Conservation (phyloP, 2,797 vertebrate genomes). For the Sebastolobus alascanus region DNA sequence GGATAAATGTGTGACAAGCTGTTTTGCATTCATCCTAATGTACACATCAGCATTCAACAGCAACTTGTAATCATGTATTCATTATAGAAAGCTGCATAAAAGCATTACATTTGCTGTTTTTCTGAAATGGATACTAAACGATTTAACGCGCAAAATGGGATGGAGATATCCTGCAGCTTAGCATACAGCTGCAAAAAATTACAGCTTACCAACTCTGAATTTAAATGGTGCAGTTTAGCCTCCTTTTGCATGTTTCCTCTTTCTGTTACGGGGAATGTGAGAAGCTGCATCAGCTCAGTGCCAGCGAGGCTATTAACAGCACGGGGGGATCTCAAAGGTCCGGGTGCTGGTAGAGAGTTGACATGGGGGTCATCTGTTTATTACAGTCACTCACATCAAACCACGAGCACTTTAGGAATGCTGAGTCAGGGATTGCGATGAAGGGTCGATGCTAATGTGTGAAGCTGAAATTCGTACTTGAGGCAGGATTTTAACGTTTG, state of each 20-base stretch:
- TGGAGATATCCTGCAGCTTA: conserved; percentile 52
- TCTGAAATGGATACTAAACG: conserved; percentile 31
- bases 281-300: conserved; percentile 47
- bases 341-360: neutral
- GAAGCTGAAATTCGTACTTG: conserved; percentile 6
- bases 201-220: conserved; percentile 41
- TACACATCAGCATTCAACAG: conserved; percentile 33
- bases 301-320: conserved; percentile 56
- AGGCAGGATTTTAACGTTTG: conserved; percentile 5
- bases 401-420: conserved; percentile 27
- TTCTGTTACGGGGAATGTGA: conserved; percentile 27
- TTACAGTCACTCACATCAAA: conserved; percentile 37
- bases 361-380: conserved; percentile 53
- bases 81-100: conserved; percentile 43
- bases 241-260: conserved; percentile 11
- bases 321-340: conserved; percentile 55
- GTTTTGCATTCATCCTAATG: conserved; percentile 42
- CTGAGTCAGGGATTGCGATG: conserved; percentile 13
- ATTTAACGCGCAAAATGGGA: conserved; percentile 46
- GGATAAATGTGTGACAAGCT: conserved; percentile 30
- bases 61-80: conserved; percentile 35
- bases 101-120: conserved; percentile 31
- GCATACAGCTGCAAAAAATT: conserved; percentile 34
- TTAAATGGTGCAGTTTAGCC: conserved; percentile 36
- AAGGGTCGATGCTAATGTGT: conserved; percentile 3